Evolutionary conservation across 2,888 invertebrate genomes (phyloP), one percentile per base, ranked within the genome.

Genomic region (Paralinhomoeus sp.): DNA sequence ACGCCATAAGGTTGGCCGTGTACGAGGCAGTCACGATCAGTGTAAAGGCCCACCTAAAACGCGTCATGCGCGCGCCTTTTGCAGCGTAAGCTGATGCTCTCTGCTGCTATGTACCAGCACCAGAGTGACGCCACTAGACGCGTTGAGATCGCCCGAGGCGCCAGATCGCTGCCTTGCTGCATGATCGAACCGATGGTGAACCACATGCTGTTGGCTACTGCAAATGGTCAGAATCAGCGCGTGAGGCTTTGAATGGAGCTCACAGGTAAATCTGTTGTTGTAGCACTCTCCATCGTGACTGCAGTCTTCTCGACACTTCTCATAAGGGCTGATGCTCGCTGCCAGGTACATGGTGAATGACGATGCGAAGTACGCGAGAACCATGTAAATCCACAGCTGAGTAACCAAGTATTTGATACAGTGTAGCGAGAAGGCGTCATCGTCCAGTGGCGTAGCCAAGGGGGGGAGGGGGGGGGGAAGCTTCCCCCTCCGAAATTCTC

Each of bases 1-100:
- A 87, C 9, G 87, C 87, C 40, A 87, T 87, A 56, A 89, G 69
- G 67, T 89, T 89, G 44, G 87, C 89, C 21, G 89, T 89, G 65
- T 89, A 89, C 9, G 84, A 84, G 45, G 87, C 87, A 53, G 84
- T 83, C 82, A 87, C 83, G 56, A 50, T 50, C 15, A 50, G 45
- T 2, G 50, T 47, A 38, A 50, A 50, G 37, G 52, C 47, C 51
- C 51, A 50, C n/a, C n/a, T n/a, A n/a, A n/a, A n/a, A n/a, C n/a
- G n/a, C n/a, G n/a, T n/a, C n/a, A n/a, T n/a, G n/a, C n/a, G n/a
- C n/a, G n/a, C n/a, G n/a, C n/a, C n/a, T n/a, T n/a, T n/a, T n/a
- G n/a, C n/a, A n/a, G n/a, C n/a, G n/a, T n/a, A n/a, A n/a, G n/a
- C 15, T 9, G 9, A 85, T 84, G 53, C 85, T 84, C 80, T 89